Evolutionary conservation across 2,797 vertebrate genomes (phyloP), one percentile per base, ranked within the genome.

Genomic region (Dallia pectoralis): DNA sequence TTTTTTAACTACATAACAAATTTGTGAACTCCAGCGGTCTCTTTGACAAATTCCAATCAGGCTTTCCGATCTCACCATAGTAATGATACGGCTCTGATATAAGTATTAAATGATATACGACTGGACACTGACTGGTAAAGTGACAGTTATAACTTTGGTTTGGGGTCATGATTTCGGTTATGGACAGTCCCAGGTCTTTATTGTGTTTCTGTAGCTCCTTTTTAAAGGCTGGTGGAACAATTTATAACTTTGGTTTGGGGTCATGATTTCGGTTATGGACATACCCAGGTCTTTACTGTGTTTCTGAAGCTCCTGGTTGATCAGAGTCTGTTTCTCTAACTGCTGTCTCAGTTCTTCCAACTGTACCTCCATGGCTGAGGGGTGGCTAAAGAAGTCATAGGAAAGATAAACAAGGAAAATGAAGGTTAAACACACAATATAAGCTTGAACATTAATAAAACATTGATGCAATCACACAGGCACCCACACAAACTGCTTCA

Each of bases 201-300:
- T 36, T 3, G 33, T 36, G 33, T 3, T 8, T 3, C 3, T 3
- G 8, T 36, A 36, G 8, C 3, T 36, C 33, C 33, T 3, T 11
- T 67, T 0, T 53, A 65, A 4, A 51, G 25, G 51, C 32, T 2
- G 22, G 36, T 67, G 8, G 11, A 61, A n/a, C 8, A 65, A 3
- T 7, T 27, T 65, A 12, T 44, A n/a, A 25, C 14, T 68, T 32
- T 32, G 32, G 16, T 12, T 65, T 32, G 27, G 36, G 19, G 14
- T 59, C 81, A 69, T 53, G 25, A n/a, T 69, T 0, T n/a, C 56
- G 29, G 48, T 56, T 33, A 6, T 59, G 74, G 14, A 73, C 91
- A 88, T 77, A 94, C 94, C 91, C 70, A 94, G 84, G 74, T 92
- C 87, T 74, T 86, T 85, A 22, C 92, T 92, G 76, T 91, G 86